Conservation (phyloP, 2,888 invertebrate species). For the Zaprionus lineosus region DNA sequence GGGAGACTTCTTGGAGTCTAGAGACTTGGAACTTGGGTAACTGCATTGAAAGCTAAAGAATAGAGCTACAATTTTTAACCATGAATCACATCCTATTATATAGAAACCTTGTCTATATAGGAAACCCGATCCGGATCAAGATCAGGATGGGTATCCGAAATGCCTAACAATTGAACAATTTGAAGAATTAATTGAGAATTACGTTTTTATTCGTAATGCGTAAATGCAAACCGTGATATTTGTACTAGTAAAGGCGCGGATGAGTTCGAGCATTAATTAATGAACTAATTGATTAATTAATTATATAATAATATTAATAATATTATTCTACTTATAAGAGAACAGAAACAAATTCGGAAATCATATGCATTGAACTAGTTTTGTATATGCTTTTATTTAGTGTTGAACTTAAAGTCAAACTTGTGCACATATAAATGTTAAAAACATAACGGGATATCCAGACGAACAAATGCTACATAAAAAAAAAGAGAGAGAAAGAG, state of each 20-base stretch:
- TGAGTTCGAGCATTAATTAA: constrained; percentile 55
- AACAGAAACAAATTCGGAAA: constrained; percentile 26
- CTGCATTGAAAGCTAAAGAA: constrained; percentile 39
- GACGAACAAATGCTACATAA: constrained; percentile 11
- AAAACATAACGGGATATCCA: constrained; percentile 56
- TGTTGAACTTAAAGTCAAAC: constrained; percentile 75
- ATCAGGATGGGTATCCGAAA: constrained; percentile 28
- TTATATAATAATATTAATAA: constrained; percentile 23
- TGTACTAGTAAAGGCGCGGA: constrained; percentile 78
- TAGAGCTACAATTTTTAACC: too few species aligned
- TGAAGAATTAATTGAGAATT: constrained; percentile 40
- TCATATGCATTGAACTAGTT: constrained; percentile 62
- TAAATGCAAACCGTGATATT: constrained; percentile 79
- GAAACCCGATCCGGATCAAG: too few species aligned
- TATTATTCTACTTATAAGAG: too few species aligned
- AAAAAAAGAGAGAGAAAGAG: too few species aligned
- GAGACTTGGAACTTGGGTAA: constrained; percentile 42
- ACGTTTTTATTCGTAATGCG: constrained; percentile 52
- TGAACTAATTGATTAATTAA: constrained; percentile 29
- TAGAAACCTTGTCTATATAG: constrained; percentile 44
- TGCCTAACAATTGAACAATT: constrained; percentile 42
- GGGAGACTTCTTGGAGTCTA: too few species aligned
- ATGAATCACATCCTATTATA: too few species aligned
- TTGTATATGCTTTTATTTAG: constrained; percentile 74
- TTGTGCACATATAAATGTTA: constrained; percentile 75